Evolutionary conservation across 2,888 invertebrate genomes (phyloP), one percentile per base, ranked within the genome.

Genomic region (Leptogaster cylindrica): DNA sequence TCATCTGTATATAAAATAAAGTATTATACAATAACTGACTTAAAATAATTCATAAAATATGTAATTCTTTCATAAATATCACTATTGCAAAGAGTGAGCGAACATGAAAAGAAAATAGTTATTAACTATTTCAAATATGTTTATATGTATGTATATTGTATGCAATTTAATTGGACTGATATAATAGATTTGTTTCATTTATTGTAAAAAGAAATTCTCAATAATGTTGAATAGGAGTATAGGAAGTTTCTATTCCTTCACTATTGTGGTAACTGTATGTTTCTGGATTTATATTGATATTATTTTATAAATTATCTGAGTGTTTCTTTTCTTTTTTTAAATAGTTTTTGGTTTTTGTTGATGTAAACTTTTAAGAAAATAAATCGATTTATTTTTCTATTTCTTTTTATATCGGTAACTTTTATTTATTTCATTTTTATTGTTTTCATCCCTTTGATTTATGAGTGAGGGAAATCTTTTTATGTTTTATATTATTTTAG

Each of bases 41-140:
- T 44, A 61, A 61, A 61, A 61, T 61, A 61, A 61, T 20, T 61
- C 61, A 61, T 61, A 61, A 61, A 55, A 61, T 61, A 61, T 61
- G 44, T 44, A 41, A 44, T 46, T 61, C 18, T 61, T 61, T 61
- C 44, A 44, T 61, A 44, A 44, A 44, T 61, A 61, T 61, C 61
- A 61, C 61, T 61, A 61, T 61, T 61, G 61, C 61, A 61, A 61
- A 61, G 61, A 44, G 55, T 55, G 55, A 55, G 55, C 55, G 36
- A 55, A 55, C 39, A 55, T 20, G 55, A 55, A 55, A 55, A 55
- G 33, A 55, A 55, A 44, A 44, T 44, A 61, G 18, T 20, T 61
- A 44, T 61, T 61, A 44, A 44, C 41, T 61, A 44, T 61, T 61
- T 61, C 44, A 44, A 41, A n/a, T 25, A 48, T 48, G 27, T n/a